A percentile compares a stretch with the other conserved stretches of the same genome.
These are phyloP conservation scores for Meandrina meandrites DNA, from an alignment of 92 coral and sea anemone species.

Conservation along the genomic window DNA sequence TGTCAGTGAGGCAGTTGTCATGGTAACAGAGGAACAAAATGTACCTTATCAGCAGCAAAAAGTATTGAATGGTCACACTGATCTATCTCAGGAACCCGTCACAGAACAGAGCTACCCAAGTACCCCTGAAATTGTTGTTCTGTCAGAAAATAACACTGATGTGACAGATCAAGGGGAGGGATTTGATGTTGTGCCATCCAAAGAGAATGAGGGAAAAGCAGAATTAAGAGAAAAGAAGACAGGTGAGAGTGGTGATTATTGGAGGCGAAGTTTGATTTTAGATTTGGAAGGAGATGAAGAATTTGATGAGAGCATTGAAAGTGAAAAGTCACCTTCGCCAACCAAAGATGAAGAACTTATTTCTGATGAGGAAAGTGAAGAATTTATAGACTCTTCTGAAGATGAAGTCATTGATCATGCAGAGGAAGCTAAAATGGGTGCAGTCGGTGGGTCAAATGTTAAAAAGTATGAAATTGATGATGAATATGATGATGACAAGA, in stretches of 20 bases:
- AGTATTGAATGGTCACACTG: slow-evolving; percentile 32
- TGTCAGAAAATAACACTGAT: background rate
- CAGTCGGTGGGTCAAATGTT: slow-evolving; percentile 73
- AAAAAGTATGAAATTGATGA: slow-evolving; percentile 9
- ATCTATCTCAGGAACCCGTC: background rate
- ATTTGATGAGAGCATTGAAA: slow-evolving; percentile 73
- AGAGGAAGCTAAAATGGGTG: slow-evolving; percentile 80
- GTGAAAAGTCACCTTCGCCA: slow-evolving; percentile 52
- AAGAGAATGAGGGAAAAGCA: slow-evolving; percentile 16
- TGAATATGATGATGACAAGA: slow-evolving; percentile 39
- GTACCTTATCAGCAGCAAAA: background rate
- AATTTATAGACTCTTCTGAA: slow-evolving; percentile 80
- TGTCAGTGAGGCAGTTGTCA: slow-evolving; percentile 34
- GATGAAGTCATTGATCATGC: slow-evolving; percentile 84
- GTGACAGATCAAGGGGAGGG: slow-evolving; percentile 13
- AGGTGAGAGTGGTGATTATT: slow-evolving; percentile 47
- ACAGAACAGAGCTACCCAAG: background rate
- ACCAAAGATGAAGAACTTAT: slow-evolving; percentile 23
- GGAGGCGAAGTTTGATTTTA: slow-evolving; percentile 86
- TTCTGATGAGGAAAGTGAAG: slow-evolving; percentile 67
- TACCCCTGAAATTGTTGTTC: slow-evolving; percentile 10
- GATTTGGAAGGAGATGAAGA: slow-evolving; percentile 87
- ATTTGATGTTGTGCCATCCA: slow-evolving; percentile 37
- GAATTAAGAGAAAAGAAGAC: slow-evolving; percentile 20
- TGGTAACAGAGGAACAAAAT: slow-evolving; percentile 16